Evolutionary conservation across 2,888 invertebrate species (phyloP).

Genomic region (Drosophila affinis): DNA sequence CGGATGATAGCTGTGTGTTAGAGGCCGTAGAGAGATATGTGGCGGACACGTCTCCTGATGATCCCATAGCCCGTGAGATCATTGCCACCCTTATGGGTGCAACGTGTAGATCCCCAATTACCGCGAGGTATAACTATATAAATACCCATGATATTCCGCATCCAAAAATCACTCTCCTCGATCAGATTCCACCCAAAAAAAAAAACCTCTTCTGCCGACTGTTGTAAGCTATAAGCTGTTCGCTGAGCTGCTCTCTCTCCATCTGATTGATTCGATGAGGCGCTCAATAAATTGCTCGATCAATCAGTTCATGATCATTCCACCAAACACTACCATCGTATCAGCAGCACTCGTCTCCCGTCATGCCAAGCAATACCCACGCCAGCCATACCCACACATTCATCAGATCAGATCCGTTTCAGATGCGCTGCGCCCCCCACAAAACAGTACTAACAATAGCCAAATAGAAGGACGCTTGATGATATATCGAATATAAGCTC

Average conservation of each 20-base stretch:
- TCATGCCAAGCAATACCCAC: background rate
- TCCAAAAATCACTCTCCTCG: constrained; percentile 24
- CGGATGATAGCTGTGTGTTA: constrained; percentile 59
- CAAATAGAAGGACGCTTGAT: background rate
- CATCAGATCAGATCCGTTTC: background rate
- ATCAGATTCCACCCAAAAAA: background rate
- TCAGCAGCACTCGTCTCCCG: constrained; percentile 11
- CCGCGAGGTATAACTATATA: constrained; percentile 59
- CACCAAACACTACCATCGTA: constrained; percentile 13
- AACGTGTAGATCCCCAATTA: background rate
- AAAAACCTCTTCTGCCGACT: background rate
- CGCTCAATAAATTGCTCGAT: background rate
- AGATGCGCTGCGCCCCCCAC: constrained; percentile 5
- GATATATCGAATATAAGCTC: background rate
- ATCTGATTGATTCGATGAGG: background rate
- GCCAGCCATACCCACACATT: background rate
- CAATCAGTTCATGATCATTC: constrained; percentile 22
- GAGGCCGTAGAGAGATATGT: constrained; percentile 49
- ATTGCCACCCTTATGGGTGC: constrained; percentile 41
- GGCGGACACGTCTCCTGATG: constrained; percentile 43
- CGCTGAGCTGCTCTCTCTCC: constrained; percentile 1
- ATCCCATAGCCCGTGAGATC: constrained; percentile 61
- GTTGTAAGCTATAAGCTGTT: background rate
- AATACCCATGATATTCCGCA: constrained; percentile 25
- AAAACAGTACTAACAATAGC: constrained; percentile 25